These are phyloP conservation scores for Philopedon plagiatum DNA, from an alignment of 2,888 invertebrate genomes.

Conservation along the genomic window DNA sequence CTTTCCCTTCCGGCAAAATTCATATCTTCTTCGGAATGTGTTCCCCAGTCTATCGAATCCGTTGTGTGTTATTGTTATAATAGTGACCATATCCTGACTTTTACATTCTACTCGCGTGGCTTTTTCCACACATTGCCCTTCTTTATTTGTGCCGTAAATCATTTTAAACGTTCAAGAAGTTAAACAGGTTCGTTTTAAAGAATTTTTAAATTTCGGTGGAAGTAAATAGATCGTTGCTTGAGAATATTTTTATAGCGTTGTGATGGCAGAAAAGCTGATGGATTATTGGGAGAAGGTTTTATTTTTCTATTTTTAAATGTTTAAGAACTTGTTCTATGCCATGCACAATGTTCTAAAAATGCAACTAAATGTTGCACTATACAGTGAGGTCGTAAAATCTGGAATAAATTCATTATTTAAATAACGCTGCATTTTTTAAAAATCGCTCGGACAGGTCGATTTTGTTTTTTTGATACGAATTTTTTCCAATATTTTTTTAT, in stretches of 20 bases:
- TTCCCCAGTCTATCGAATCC: constrained; percentile 34
- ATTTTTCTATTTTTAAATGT: no score
- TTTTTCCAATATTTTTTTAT: no score
- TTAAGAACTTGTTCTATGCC: no score
- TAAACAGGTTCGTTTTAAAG: background rate
- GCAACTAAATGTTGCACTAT: no score
- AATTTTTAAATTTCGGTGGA: background rate
- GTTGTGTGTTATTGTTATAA: constrained; percentile 47
- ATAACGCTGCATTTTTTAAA: no score
- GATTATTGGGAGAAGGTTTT: no score
- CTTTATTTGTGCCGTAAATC: constrained; percentile 50
- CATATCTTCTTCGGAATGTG: constrained; percentile 39
- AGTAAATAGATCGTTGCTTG: background rate
- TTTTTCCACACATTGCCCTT: constrained; percentile 51
- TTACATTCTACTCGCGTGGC: constrained; percentile 45
- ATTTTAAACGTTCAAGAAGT: constrained; percentile 33
- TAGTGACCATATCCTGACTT: constrained; percentile 41
- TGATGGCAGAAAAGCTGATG: no score
- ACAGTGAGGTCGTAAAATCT: no score
- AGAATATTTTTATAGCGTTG: background rate
- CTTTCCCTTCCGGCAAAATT: constrained; percentile 37
- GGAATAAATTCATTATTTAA: no score
- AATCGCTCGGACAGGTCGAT: no score
- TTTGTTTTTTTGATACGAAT: no score
- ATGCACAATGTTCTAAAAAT: no score